phyloP scores from a whole-genome alignment of 2,888 invertebrate genomes.

The Cosmia trapezina region DNA sequence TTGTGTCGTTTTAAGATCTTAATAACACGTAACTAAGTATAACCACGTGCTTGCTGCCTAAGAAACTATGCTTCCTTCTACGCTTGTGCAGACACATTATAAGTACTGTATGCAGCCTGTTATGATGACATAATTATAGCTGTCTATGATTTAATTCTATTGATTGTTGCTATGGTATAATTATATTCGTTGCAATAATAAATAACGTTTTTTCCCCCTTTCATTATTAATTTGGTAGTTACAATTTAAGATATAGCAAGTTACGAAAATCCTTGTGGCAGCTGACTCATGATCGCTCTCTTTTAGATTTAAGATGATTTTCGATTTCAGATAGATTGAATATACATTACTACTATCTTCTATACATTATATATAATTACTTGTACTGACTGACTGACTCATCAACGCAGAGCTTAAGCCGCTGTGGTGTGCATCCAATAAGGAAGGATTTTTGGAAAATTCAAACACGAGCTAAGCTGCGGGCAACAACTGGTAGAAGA shows the following conservation, averaged over 20 bases:
- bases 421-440: no score
- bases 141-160: conserved; percentile 23
- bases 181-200: background rate
- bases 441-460: no score
- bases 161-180: conserved; percentile 15
- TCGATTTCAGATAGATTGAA: background rate
- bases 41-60: conserved; percentile 5
- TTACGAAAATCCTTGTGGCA: background rate
- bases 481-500: background rate
- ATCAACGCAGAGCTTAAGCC: no score
- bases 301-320: background rate
- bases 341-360: background rate
- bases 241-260: background rate
- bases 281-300: background rate
- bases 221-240: background rate
- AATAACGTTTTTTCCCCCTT: background rate
- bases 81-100: conserved; percentile 3
- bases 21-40: conserved; percentile 31
- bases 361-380: no score
- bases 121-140: conserved; percentile 23
- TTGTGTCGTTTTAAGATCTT: conserved; percentile 29
- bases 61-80: conserved; percentile 46
- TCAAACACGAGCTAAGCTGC: no score
- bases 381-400: no score
- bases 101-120: conserved; percentile 9